Evolutionary conservation across 2,888 invertebrate genomes (phyloP), one percentile per base, ranked within the genome.

Genomic region (Ophonus ardosiacus): DNA sequence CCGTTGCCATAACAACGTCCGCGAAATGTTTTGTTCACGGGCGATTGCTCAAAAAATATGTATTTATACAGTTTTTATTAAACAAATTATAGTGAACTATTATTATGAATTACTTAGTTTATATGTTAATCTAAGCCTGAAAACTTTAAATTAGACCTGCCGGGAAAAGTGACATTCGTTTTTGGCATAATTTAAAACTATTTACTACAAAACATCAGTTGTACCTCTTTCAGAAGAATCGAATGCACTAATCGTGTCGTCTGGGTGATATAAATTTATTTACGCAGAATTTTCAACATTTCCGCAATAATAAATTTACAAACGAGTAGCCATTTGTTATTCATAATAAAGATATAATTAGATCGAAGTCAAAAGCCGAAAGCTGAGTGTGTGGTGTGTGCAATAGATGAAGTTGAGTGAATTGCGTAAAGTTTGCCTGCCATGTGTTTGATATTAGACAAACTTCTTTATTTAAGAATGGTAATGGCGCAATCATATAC

Each of bases 391-490:
- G 15, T 6, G 7, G 59, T 24, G 63, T 63, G 63, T 24, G 63
- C 63, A 63, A 63, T 63, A 24, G 31, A 31, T 31, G 0, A 10
- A 68, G 21, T 31, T 13, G 65, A 40, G 18, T 18, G 21, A 17
- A 74, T 74, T 74, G 43, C 71, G 71, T 40, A 74, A 74, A 74
- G 71, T 8, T 74, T 74, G 68, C 71, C 71, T 74, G 68, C 71
- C 71, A 74, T 74, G 17, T 74, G 71, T 74, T 51, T 74, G 71
- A 74, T 74, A 43, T 51, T 74, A 74, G 43, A 24, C 63, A 13
- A 63, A 68, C 7, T 68, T 68, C 68, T 68, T 68, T 68, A 68
- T 68, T 68, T 68, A 51, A 51, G 13, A 51, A 13, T 51, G 43
- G 10, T 10, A 51, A 13, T 51, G 43, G 10, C 4, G 43, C 43